Evolutionary conservation across 2,888 invertebrate species (phyloP).

Genomic region (Yponomeuta cagnagella): DNA sequence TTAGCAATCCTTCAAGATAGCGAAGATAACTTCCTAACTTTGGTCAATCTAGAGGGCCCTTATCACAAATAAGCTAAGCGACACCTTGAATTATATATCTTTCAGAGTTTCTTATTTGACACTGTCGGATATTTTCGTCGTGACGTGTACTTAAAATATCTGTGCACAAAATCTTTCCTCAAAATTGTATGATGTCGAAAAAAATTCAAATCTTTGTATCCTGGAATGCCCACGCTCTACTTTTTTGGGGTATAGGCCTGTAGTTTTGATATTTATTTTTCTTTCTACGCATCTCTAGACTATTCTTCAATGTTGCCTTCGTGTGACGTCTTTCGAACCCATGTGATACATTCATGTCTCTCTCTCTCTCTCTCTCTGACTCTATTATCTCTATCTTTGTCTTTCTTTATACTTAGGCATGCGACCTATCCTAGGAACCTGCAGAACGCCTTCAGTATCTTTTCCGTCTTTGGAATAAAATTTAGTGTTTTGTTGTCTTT

Average conservation of each 20-base stretch:
- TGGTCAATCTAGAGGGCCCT: not conserved
- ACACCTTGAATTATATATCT: not conserved
- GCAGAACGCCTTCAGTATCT: not conserved
- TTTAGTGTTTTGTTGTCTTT: not conserved
- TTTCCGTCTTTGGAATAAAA: not conserved
- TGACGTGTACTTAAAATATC: too few species aligned
- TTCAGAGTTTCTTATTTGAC: too few species aligned
- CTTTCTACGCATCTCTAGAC: not conserved
- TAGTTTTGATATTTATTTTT: constrained; percentile 5
- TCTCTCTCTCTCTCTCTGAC: not conserved
- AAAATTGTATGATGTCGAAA: too few species aligned
- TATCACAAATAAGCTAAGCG: not conserved
- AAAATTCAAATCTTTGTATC: too few species aligned
- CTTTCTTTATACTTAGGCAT: constrained; percentile 1
- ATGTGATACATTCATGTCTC: not conserved
- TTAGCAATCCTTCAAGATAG: not conserved
- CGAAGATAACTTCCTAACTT: not conserved
- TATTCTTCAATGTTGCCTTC: constrained; percentile 6
- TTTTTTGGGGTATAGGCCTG: not conserved
- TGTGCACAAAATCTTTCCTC: too few species aligned
- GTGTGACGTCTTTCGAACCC: constrained; percentile 1
- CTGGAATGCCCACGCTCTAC: too few species aligned
- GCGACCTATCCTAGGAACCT: constrained; percentile 2
- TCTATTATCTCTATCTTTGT: not conserved
- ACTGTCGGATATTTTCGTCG: too few species aligned